Conservation (phyloP, 2,888 invertebrate genomes). For the Acanthosepion lycidas region DNA sequence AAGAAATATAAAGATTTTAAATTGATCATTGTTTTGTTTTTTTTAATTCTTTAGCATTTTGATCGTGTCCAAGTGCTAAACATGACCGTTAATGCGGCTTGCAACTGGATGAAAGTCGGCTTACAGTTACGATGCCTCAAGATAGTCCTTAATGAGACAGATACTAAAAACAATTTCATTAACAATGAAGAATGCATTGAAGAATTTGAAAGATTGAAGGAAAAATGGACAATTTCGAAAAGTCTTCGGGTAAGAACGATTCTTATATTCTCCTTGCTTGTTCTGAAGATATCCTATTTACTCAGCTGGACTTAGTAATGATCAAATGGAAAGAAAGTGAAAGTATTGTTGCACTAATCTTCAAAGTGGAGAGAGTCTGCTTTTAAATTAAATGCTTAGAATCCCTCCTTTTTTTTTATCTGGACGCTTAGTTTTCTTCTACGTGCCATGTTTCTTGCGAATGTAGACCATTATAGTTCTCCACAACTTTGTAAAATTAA, state of each 20-base stretch:
- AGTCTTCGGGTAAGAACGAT: background rate
- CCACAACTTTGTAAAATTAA: too few species aligned
- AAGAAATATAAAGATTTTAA: background rate
- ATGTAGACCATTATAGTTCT: too few species aligned
- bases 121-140: conserved; percentile 67
- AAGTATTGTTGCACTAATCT: too few species aligned
- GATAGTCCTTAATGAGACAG: conserved; percentile 62
- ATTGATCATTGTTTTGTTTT: background rate
- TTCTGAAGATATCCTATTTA: background rate
- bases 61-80: conserved; percentile 53
- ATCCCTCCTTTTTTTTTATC: too few species aligned
- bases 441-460: too few species aligned
- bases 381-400: too few species aligned
- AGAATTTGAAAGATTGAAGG: conserved; percentile 52
- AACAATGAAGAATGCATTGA: conserved; percentile 49
- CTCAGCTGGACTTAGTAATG: too few species aligned
- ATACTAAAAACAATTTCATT: conserved; percentile 47
- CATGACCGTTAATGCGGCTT: conserved; percentile 66
- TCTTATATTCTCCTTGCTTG: background rate
- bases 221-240: conserved; percentile 51
- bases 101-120: conserved; percentile 70
- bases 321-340: too few species aligned
- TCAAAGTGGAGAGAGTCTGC: too few species aligned
- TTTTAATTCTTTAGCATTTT: background rate
- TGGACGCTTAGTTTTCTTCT: too few species aligned